These are phyloP conservation scores for Microctonus brassicae DNA, from an alignment of 2,888 invertebrate species.

Conservation along the genomic window DNA sequence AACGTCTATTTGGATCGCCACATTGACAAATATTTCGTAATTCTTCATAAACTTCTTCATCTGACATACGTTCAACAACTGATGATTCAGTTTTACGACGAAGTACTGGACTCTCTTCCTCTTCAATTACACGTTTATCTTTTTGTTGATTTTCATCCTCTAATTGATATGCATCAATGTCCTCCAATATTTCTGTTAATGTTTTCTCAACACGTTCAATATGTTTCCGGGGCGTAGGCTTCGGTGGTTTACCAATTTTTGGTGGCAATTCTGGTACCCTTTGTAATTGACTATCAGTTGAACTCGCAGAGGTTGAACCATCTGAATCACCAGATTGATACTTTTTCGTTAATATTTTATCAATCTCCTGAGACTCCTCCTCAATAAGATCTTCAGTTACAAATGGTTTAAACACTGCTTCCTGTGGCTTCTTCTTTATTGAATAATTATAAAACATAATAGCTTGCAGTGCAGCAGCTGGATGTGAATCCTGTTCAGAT, in stretches of 20 bases:
- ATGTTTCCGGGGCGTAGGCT: constrained; percentile 58
- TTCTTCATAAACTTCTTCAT: constrained; percentile 83
- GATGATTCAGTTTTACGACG: constrained; percentile 74
- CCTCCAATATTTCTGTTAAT: constrained; percentile 61
- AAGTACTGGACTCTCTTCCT: constrained; percentile 75
- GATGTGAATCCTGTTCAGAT: constrained; percentile 90
- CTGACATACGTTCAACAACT: constrained; percentile 73
- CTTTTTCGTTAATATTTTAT: constrained; percentile 81
- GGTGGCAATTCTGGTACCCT: constrained; percentile 60
- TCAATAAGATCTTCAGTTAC: constrained; percentile 85
- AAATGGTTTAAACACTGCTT: constrained; percentile 80
- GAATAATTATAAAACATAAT: constrained; percentile 91
- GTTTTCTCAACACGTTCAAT: constrained; percentile 57
- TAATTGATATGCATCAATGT: constrained; percentile 52
- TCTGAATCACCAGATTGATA: constrained; percentile 56
- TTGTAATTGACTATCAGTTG: constrained; percentile 56
- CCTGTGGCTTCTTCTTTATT: constrained; percentile 82
- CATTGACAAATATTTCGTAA: constrained; percentile 84
- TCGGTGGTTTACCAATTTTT: constrained; percentile 59
- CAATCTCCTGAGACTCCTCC: constrained; percentile 87
- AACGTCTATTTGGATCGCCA: constrained; percentile 85
- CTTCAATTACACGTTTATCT: constrained; percentile 44
- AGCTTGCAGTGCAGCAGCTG: constrained; percentile 90
- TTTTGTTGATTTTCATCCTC: constrained; percentile 48
- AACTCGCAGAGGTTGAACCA: constrained; percentile 56